A percentile compares a stretch with the other conserved stretches of the same genome.
Conservation (phyloP, 2,113 vertebrate genomes). For the Ciconia maguari region DNA sequence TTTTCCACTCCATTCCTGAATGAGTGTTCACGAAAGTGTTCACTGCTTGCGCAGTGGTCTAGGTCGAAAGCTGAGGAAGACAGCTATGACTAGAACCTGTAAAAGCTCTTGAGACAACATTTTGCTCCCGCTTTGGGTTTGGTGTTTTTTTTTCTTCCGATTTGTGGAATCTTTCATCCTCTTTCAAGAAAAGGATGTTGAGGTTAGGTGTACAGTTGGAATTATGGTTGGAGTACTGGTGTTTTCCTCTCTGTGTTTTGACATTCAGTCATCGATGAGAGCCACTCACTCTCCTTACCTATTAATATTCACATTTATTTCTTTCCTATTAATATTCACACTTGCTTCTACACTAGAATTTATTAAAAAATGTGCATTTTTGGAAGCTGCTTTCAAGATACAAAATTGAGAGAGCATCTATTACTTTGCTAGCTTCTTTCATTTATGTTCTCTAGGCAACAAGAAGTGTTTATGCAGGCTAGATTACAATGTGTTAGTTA, state of each 20-base stretch:
- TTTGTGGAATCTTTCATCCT: background rate
- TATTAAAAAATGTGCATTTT: background rate
- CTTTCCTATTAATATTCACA: background rate
- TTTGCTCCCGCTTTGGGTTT: background rate
- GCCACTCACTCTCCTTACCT: background rate
- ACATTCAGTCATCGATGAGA: background rate
- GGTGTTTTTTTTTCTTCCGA: fast-evolving
- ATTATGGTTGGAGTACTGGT: background rate
- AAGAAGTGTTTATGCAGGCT: background rate
- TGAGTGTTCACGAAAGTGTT: background rate
- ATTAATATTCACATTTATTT: background rate
- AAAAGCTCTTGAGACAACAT: background rate
- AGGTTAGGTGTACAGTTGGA: background rate
- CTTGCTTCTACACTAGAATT: background rate
- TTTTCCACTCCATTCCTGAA: background rate
- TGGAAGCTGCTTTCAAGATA: background rate
- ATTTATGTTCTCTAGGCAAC: background rate
- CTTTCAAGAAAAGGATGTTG: background rate
- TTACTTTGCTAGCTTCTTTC: background rate
- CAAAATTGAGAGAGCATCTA: background rate
- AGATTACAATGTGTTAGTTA: background rate
- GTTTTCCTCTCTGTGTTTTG: background rate
- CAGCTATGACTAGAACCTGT: background rate
- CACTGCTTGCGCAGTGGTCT: background rate
- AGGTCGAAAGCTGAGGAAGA: background rate